Base-by-base conservation (phyloP, 2,888 invertebrate species). In the Lamellibrachia columna region DNA sequence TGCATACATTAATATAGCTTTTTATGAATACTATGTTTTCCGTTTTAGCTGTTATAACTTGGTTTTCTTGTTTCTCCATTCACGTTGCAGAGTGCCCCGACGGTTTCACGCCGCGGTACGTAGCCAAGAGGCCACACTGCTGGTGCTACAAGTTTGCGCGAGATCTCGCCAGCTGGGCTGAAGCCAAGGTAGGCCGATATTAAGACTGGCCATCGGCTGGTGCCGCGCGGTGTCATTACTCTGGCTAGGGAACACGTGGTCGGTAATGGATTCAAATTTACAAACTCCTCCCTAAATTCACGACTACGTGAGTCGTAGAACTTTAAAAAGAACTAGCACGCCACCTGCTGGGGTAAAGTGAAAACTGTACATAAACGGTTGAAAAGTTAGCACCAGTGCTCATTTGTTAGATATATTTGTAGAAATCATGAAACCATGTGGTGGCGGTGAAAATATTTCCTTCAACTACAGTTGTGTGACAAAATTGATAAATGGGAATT, bases 71-170 rank as follows among this genome's bases (percentile, higher is more conserved):
- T 60, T 15, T 60, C 60, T 75, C n/a, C 75, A 6, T 15, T n/a
- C n/a, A 75, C 3, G 75, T 6, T 15, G 22, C 2, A 75, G 75
- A 75, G 22, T 75, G 75, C 22, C 75, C 75, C 15, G 75, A 75
- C 75, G 75, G 75, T 4, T 22, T 75, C 22, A 75, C 75, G 75
- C 22, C 75, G 75, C 22, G 75, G 75, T 75, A 22, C 6, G 75
- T 75, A n/a, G 75, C 22, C 22, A 22, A 75, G 75, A 6, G 75
- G 22, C 22, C 11, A 15, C 75, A 75, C 75, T 75, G 75, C 22
- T n/a, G 15, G 75, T 75, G 75, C 75, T 75, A 75, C 75, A 75
- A 75, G 75, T 75, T 75, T 15, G 75, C n/a, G 75, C 75, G 75
- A 75, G 75, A 75, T 75, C 75, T 75, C 75, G 75, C 75, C 2